Conservation (phyloP, 1,140 invertebrate genomes). For the Musca vetustissima region DNA sequence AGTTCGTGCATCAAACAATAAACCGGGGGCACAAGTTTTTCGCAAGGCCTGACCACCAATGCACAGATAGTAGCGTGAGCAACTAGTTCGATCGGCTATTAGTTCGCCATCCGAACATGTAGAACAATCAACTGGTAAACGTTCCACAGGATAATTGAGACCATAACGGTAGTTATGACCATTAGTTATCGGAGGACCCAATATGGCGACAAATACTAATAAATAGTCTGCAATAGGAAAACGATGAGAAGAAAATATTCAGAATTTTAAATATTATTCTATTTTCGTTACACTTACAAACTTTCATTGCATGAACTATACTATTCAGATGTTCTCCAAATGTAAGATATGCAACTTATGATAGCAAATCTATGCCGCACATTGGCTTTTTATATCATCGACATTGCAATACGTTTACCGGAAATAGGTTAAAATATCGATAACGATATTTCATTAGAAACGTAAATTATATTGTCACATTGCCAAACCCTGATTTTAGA, state of each 20-base stretch:
- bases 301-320: slow-evolving; percentile 13
- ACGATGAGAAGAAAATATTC: neutral
- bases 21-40: neutral
- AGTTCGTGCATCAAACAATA: neutral
- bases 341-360: too few relatives aligned
- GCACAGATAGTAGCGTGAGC: slow-evolving; percentile 9
- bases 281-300: slow-evolving; percentile 6
- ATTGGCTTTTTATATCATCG: too few relatives aligned
- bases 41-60: neutral
- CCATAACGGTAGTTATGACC: too few relatives aligned
- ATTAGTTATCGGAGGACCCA: neutral
- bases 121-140: neutral
- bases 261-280: neutral
- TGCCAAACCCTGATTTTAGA: too few relatives aligned
- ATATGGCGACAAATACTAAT: neutral
- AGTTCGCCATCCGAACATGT: neutral
- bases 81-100: neutral
- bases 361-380: too few relatives aligned
- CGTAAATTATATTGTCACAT: too few relatives aligned
- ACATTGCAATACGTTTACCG: too few relatives aligned
- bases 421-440: too few relatives aligned
- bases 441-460: too few relatives aligned
- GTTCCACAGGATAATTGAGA: neutral
- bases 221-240: neutral
- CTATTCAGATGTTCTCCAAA: too few relatives aligned